These are phyloP conservation scores for Myxocyprinus asiaticus DNA, from an alignment of 2,113 vertebrate species.

Conservation along the genomic window DNA sequence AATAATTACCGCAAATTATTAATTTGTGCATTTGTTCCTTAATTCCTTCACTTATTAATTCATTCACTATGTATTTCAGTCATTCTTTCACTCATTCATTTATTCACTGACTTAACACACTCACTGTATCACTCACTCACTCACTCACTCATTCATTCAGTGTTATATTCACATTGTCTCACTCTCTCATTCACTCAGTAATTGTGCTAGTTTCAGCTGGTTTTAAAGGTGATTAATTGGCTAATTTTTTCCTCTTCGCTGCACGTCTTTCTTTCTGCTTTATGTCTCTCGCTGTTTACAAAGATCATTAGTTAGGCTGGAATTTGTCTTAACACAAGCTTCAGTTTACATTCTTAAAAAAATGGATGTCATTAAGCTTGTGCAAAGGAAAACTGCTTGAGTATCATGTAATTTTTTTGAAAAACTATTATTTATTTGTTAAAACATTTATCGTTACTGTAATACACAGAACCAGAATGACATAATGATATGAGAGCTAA, in stretches of 20 bases:
- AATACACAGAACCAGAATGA: background rate
- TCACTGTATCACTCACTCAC: no score
- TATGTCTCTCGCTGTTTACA: slow-evolving; percentile 41
- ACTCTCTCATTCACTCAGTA: slow-evolving; percentile 18
- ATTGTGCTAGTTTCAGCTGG: slow-evolving; percentile 26
- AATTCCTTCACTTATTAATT: background rate
- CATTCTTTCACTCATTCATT: no score
- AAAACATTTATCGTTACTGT: background rate
- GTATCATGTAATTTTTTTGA: background rate
- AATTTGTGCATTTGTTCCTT: background rate
- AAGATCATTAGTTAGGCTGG: slow-evolving; percentile 46
- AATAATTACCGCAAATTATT: no score
- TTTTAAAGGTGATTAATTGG: slow-evolving; percentile 41
- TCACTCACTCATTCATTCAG: no score
- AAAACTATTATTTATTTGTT: background rate
- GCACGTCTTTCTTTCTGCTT: slow-evolving; percentile 39
- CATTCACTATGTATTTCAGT: background rate
- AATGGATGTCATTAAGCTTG: slow-evolving; percentile 11
- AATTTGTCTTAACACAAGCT: slow-evolving; percentile 45
- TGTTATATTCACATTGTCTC: background rate
- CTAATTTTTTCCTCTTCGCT: slow-evolving; percentile 17
- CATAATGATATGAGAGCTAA: background rate
- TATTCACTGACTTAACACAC: no score
- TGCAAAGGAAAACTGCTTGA: background rate
- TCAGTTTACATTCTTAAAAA: slow-evolving; percentile 31